Base-by-base conservation (phyloP, 2,113 vertebrate species). In the Serilophus lunatus region DNA sequence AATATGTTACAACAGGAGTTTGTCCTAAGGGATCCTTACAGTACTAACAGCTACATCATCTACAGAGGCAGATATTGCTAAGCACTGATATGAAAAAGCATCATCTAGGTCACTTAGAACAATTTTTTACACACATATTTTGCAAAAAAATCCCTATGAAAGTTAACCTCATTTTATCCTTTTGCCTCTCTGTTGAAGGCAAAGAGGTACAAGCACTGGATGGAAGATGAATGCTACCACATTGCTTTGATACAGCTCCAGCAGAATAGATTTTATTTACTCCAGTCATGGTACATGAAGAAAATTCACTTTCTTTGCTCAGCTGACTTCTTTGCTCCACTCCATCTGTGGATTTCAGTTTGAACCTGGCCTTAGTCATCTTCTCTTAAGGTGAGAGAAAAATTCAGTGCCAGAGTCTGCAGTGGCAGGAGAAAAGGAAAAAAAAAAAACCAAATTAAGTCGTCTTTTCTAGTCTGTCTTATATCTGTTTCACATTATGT, bases 11-110 rank as follows among this genome's bases (percentile, higher is more conserved):
- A 96, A 91, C 57, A 78, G 47, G 74, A 85, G 88, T 92, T 94
- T 95, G 64, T 97, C 96, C 96, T 97, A 69, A 94, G 95, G 94
- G 96, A 95, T 96, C 68, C 91, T 95, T 81, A 28, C 6, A 28
- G 47, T 83, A 84, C 89, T 94, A 94, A 90, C 64, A 90, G 91
- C 91, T 94, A 86, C 71, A 91, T 63, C 40, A 42, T 92, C 89
- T 91, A 77, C 57, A 18, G 45, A 95, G 85, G 86, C 83, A 95
- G 81, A 84, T 90, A 95, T 50, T 95, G 64, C 85, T 94, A 84
- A 96, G 88, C 64, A 49, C 47, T 90, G 79, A 94, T 85, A 85
- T 20, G 87, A 94, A 94, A 95, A 96, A 60, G 59, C 86, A 95
- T 95, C 44, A 91, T 84, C 79, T 95, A 94, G 71, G 60, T 95